Conservation (phyloP, 2,797 vertebrate species). For the Danio choprae region DNA sequence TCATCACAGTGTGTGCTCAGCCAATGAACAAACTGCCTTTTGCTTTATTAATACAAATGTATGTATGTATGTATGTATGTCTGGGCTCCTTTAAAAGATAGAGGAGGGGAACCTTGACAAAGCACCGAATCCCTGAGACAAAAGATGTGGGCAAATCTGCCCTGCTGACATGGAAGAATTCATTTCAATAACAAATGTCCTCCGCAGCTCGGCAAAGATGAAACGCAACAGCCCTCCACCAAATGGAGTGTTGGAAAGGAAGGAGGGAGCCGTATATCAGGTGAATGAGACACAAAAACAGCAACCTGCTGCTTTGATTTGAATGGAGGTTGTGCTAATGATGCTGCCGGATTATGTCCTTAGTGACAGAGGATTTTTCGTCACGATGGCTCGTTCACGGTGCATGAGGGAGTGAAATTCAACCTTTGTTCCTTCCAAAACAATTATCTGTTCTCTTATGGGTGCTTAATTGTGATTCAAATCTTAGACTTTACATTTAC, state of each 20-base stretch:
- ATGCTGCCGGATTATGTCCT: constrained; percentile 33
- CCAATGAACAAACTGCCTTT: constrained; percentile 74
- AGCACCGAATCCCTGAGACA: constrained; percentile 9
- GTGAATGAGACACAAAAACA: constrained; percentile 6
- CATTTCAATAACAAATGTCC: constrained; percentile 40
- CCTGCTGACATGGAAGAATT: constrained; percentile 43
- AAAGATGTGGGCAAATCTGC: constrained; percentile 43
- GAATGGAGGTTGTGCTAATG: constrained; percentile 13
- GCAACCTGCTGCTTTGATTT: constrained; percentile 34
- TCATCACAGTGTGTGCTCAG: constrained; percentile 56
- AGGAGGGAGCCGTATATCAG: constrained; percentile 6
- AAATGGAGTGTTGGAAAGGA: constrained; percentile 4
- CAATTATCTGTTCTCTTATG: not conserved
- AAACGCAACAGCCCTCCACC: constrained; percentile 2
- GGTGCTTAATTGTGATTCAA: not conserved
- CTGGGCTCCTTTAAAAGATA: not conserved
- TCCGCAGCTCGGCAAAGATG: constrained; percentile 19
- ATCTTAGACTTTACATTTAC: not conserved
- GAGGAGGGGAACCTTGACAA: constrained; percentile 28
- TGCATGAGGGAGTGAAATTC: constrained; percentile 4
- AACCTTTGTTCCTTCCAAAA: not conserved
- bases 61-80: constrained; percentile 28
- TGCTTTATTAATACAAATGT: constrained; percentile 75
- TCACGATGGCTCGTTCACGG: not conserved
- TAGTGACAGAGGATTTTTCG: constrained; percentile 5